phyloP scores from a whole-genome alignment of 2,888 invertebrate genomes.

The Hipparchia semele region DNA sequence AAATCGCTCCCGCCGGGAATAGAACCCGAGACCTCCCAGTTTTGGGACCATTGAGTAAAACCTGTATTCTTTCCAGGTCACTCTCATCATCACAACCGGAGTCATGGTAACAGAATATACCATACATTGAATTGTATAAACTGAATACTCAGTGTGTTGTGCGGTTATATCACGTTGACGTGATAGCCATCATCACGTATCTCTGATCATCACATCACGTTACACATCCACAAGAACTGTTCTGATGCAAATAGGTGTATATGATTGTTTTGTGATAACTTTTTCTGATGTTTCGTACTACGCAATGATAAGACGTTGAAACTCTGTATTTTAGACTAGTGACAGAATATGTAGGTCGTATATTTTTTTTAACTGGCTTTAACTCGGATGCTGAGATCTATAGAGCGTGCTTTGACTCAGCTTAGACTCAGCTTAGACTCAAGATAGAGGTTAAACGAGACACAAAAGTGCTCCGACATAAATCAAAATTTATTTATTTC shows the following conservation, averaged over 20 bases:
- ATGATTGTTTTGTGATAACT: neutral
- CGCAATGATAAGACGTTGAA: neutral
- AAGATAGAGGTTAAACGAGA: too few species aligned
- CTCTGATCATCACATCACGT: slow-evolving; percentile 17
- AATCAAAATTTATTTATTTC: too few species aligned
- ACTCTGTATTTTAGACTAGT: neutral
- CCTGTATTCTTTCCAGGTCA: slow-evolving; percentile 50
- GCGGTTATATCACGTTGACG: slow-evolving; percentile 39
- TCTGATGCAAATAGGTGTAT: slow-evolving; percentile 2
- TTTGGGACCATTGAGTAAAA: neutral
- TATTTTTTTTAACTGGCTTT: too few species aligned
- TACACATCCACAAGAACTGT: neutral
- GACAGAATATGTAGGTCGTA: neutral
- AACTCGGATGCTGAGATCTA: too few species aligned
- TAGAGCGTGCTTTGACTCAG: too few species aligned
- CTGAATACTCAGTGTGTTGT: slow-evolving; percentile 75
- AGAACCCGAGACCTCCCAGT: too few species aligned
- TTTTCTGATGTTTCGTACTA: neutral
- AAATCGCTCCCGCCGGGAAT: too few species aligned
- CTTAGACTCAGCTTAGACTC: too few species aligned
- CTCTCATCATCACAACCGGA: slow-evolving; percentile 53
- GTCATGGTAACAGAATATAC: slow-evolving; percentile 52
- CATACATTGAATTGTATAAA: slow-evolving; percentile 45
- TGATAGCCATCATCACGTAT: slow-evolving; percentile 10
- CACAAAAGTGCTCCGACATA: too few species aligned